Conservation (phyloP, 2,797 vertebrate species). For the Lepus townsendii region DNA sequence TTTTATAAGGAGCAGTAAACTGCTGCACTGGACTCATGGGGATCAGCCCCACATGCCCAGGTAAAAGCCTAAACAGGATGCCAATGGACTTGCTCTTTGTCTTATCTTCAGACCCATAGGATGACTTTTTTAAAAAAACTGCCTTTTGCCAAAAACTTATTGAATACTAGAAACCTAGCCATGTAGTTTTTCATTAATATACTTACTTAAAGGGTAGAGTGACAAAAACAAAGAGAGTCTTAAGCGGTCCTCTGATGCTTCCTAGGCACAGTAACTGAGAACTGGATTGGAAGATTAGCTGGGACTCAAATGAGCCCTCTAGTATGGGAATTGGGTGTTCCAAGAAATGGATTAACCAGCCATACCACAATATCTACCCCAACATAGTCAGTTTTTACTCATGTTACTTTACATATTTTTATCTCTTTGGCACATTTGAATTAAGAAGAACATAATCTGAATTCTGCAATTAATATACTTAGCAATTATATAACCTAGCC, state of each 20-base stretch:
- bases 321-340: too few species aligned
- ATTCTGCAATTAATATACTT: constrained; percentile 39
- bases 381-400: constrained; percentile 20
- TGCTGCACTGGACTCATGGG: neutral
- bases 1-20: neutral
- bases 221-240: too few species aligned
- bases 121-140: neutral
- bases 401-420: neutral
- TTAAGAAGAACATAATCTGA: constrained; percentile 15
- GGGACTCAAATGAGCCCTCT: too few species aligned
- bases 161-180: neutral
- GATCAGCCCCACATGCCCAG: neutral
- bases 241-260: too few species aligned
- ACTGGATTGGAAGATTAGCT: too few species aligned
- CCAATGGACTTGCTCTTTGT: neutral
- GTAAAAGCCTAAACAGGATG: neutral
- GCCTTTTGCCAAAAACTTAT: neutral
- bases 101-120: neutral
- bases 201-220: too few species aligned
- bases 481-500: neutral
- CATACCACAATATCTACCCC: too few species aligned
- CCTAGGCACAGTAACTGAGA: too few species aligned
- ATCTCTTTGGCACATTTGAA: neutral
- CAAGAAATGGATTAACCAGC: too few species aligned
- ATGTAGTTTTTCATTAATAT: too few species aligned